Base-by-base conservation (phyloP, 2,888 invertebrate genomes). In the Pachliopta kotzebuea region DNA sequence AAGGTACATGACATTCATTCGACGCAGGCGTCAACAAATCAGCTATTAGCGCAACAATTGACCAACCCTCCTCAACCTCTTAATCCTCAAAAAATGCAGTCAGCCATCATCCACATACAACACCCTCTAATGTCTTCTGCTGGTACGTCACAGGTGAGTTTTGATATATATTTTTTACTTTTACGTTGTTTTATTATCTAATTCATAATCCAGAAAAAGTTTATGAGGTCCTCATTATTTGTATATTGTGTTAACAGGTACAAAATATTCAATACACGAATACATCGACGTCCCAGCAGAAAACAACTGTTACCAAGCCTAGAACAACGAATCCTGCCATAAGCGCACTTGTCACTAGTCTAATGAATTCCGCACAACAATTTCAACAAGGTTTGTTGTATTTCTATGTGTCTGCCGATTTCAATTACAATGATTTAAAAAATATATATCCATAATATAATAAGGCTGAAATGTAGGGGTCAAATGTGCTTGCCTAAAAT, bases 301-400 rank as follows among this genome's bases (percentile, higher is more conserved):
- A 90, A 72, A 85, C 93, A 31, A 86, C 90, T 6, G 80, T 91
- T 56, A 85, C 89, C 26, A 93, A 93, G 72, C 93, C 93, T 56
- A 74, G 92, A 68, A 90, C 90, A 53, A 93, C 93, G 73, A 94
- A 93, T 76, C 93, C 94, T 42, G 95, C 95, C 65, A 96, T 96
- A 73, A 96, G 94, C 79, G 96, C 96, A 59, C 93, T 96, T 72
- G 95, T 95, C 68, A 96, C 95, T 69, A 96, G 95, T 79, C 93
- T 96, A 50, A 96, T 96, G 95, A 96, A 96, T 80, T 95, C 95
- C 11, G 95, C 95, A 53, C 96, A 96, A 81, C 96, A 96, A 79
- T 96, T 95, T 81, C 95, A 95, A 80, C 95, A 95, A 87, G 92
- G 92, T 92, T 74, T 72, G 69, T 71, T 57, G 42, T 18, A 23